Base-by-base conservation (phyloP, 2,888 invertebrate genomes). In the Rhopalosiphum nymphaeae region DNA sequence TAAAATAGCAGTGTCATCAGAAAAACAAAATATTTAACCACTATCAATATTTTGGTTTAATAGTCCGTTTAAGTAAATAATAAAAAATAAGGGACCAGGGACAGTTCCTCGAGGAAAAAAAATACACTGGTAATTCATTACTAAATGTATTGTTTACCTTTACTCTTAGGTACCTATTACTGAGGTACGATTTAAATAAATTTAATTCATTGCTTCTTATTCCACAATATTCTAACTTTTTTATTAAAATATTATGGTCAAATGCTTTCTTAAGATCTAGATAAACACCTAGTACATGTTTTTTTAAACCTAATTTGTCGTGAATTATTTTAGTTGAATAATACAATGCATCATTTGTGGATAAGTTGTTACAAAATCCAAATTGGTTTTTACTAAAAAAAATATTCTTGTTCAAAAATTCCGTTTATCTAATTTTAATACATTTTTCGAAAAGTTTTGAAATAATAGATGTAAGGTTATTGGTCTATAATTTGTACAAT, bases 101-200 rank as follows among this genome's bases (percentile, higher is more conserved):
- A 88, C 56, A 56, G 53, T 56, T 88, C 53, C 88, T 88, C 36
- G 53, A 29, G 53, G 53, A 21, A 88, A 36, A 88, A 88, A 56
- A 88, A 53, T 56, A 56, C n/a, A 53, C 88, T 56, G 29, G 0
- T 53, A 36, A 56, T 53, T 88, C 36, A 88, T 88, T 36, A 53
- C 36, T 88, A 88, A 53, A 9, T 36, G 3, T 10, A 53, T 88
- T 88, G 25, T 56, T 56, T 36, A 56, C 21, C 29, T 88, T 88
- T 2, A 88, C 88, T 88, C 36, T 88, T 88, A 56, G 36, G 56
- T 53, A 53, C 25, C 36, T 88, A 53, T 88, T 56, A 36, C n/a
- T 88, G 53, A 88, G n/a, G 36, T 36, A 87, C 49, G 87, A 88
- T 36, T 88, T 88, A 36, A 88, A 56, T 53, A 53, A n/a, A 36